Evolutionary conservation across 2,888 invertebrate species (phyloP).

Genomic region (Iphiclides podalirius): DNA sequence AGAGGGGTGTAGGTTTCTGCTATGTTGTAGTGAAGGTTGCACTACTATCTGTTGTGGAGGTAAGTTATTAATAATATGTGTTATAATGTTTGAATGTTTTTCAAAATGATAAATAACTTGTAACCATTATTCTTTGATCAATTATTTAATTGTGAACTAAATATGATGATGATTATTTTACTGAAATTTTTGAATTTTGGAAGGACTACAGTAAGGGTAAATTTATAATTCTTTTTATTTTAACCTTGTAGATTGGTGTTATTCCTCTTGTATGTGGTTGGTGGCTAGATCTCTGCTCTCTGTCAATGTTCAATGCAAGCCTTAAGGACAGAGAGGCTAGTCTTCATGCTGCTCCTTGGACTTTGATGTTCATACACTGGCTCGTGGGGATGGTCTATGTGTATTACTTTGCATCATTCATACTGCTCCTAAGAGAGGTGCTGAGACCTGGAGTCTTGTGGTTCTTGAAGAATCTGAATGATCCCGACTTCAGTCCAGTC

Average conservation of each 20-base stretch:
- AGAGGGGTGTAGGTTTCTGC: conserved; percentile 93
- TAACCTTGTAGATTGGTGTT: conserved; percentile 86
- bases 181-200: no score
- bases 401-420: conserved; percentile 99
- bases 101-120: no score
- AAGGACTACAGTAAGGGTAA: no score
- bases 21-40: conserved; percentile 96
- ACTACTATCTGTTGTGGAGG: conserved; percentile 96
- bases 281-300: conserved; percentile 99
- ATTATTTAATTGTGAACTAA: no score
- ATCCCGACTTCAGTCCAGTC: conserved; percentile 99
- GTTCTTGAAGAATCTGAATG: conserved; percentile 98
- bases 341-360: conserved; percentile 95
- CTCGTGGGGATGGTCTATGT: conserved; percentile 99
- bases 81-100: no score
- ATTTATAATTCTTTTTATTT: no score
- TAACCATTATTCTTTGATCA: no score
- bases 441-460: conserved; percentile 97
- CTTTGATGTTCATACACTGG: conserved; percentile 99
- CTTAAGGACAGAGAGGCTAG: conserved; percentile 92
- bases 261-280: conserved; percentile 98
- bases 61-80: conserved; percentile 54
- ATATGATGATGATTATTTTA: no score
- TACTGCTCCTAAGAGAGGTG: conserved; percentile 94
- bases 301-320: conserved; percentile 94